phyloP scores from a whole-genome alignment of 2,888 invertebrate species.

The Ditylenchus weischeri region DNA sequence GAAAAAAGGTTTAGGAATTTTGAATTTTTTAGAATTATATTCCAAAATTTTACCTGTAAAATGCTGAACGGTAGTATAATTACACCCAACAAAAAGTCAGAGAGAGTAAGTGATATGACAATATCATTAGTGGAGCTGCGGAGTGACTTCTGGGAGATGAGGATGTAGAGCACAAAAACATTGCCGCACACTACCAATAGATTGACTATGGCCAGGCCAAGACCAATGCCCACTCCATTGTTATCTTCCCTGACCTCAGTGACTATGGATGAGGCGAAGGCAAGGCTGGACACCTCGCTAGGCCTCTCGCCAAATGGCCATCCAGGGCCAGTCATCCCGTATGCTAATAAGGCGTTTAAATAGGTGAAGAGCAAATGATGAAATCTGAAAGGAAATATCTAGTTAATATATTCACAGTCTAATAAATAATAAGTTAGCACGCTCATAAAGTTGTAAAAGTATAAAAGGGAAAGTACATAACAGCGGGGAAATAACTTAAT shows the following conservation, averaged over 20 bases:
- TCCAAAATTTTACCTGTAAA: slow-evolving; percentile 72
- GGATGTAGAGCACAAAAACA: slow-evolving; percentile 53
- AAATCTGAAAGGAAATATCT: no score
- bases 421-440: no score
- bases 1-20: no score
- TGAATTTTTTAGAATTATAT: no score
- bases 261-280: background rate
- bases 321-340: no score
- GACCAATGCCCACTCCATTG: slow-evolving; percentile 7
- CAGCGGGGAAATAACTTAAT: no score
- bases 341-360: no score
- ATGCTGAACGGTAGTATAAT: slow-evolving; percentile 92
- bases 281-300: background rate
- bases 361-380: no score
- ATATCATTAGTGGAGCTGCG: slow-evolving; percentile 93
- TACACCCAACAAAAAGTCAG: slow-evolving; percentile 89
- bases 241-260: background rate
- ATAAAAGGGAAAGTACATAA: no score
- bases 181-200: slow-evolving; percentile 55
- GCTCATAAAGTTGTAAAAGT: no score
- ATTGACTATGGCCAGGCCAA: slow-evolving; percentile 40
- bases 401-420: no score
- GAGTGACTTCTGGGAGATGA: slow-evolving; percentile 62
- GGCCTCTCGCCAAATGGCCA: no score
- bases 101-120: slow-evolving; percentile 91